Conservation (phyloP, 2,797 vertebrate genomes). For the Mionectes olivaceus region DNA sequence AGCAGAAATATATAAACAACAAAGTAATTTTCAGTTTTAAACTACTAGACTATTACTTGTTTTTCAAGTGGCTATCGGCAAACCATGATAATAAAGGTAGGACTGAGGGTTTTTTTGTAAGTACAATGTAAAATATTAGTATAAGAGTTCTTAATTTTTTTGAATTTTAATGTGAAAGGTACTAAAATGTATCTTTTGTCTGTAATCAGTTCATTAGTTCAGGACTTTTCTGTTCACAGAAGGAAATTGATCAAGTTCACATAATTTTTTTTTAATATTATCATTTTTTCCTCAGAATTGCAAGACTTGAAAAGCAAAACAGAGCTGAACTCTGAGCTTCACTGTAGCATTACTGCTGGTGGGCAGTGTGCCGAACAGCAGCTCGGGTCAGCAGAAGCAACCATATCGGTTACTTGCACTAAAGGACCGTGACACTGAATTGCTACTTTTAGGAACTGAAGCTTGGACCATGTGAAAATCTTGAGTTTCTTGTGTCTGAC, state of each 20-base stretch:
- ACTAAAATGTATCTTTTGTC: background rate
- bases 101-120: background rate
- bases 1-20: background rate
- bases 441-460: background rate
- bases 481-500: background rate
- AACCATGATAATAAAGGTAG: background rate
- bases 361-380: background rate
- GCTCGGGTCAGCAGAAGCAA: background rate
- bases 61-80: background rate
- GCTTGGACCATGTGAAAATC: background rate
- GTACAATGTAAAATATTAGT: background rate
- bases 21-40: background rate
- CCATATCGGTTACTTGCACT: background rate
- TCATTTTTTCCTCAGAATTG: background rate
- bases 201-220: background rate
- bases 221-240: background rate
- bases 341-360: background rate
- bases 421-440: background rate
- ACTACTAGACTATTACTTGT: background rate
- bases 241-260: background rate
- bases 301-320: background rate
- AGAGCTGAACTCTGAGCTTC: background rate
- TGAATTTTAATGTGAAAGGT: rapidly evolving
- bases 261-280: background rate
- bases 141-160: background rate